Conservation (phyloP, 2,888 invertebrate genomes). For the Chrysolina oricalcia region DNA sequence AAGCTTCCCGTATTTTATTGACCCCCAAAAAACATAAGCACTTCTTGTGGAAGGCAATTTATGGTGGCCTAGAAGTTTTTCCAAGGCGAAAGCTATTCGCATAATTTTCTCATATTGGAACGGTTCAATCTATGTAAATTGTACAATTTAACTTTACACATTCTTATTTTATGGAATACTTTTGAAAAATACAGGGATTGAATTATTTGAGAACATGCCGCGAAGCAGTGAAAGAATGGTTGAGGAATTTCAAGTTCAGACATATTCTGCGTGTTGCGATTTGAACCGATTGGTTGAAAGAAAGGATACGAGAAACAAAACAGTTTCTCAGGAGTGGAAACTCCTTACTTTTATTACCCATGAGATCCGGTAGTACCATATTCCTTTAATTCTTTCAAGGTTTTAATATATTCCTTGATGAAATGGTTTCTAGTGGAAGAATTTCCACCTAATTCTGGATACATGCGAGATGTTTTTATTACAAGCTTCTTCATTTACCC, state of each 20-base stretch:
- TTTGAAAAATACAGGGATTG: not conserved
- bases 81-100: conserved; percentile 9
- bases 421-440: no score
- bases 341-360: no score
- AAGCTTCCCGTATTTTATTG: not conserved
- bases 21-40: not conserved
- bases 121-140: conserved; percentile 20
- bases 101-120: conserved; percentile 7
- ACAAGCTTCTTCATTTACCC: no score
- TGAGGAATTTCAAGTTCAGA: not conserved
- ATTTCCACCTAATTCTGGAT: no score
- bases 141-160: conserved; percentile 7
- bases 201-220: not conserved
- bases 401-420: no score
- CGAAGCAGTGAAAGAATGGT: not conserved
- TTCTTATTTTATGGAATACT: conserved; percentile 4
- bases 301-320: not conserved
- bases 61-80: conserved; percentile 2
- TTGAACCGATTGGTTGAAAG: not conserved
- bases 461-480: no score
- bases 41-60: conserved; percentile 4
- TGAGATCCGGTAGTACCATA: no score
- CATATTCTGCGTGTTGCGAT: not conserved
- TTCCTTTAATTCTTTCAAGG: no score
- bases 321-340: no score